Base-by-base conservation (phyloP, 2,797 vertebrate species). In the Coranthus polyacanthus region DNA sequence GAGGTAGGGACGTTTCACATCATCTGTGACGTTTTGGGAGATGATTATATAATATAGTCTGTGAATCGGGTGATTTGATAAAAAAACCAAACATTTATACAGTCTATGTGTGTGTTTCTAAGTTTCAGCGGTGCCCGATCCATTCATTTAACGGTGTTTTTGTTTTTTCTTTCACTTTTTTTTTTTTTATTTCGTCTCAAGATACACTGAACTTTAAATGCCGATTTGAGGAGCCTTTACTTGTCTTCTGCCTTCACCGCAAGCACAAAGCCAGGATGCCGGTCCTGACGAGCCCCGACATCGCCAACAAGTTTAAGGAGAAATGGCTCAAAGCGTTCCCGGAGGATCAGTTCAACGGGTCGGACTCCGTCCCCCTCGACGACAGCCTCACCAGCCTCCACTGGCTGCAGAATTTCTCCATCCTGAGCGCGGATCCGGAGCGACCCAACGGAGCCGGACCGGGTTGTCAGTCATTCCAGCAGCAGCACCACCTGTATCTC, bases 381-480 rank as follows among this genome's bases (percentile, higher is more conserved):
- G 95, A 96, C 90, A 96, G 95, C 69, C 93, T 96, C 41, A 96
- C 95, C 78, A 96, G 93, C 82, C 93, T 96, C 21, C 95, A 96
- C 80, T 96, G 95, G 95, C 94, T 96, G 0, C 95, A 96, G 86
- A 95, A 95, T 85, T 96, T 96, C 88, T 95, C 94, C 75, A 95
- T 96, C 82, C 79, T 94, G 39, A 94, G 89, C 63, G 89, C 93
- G n/a, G 92, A 93, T 61, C 92, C 93, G 7, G 94, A 95, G 81
- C 89, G 89, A 17, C 79, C 89, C 49, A 80, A 71, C 61, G 85
- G 79, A 22, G 57, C 69, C 3, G 88, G 81, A 8, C 82, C 68
- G 58, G 88, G 90, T 53, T 93, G 85, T 11, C 85, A 87, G 16
- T 91, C 90, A 46, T 69, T 84, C 9, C 91, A 91, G 6, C 54